These are phyloP conservation scores for Aplocera efformata DNA, from an alignment of 2,888 invertebrate species.

Conservation along the genomic window DNA sequence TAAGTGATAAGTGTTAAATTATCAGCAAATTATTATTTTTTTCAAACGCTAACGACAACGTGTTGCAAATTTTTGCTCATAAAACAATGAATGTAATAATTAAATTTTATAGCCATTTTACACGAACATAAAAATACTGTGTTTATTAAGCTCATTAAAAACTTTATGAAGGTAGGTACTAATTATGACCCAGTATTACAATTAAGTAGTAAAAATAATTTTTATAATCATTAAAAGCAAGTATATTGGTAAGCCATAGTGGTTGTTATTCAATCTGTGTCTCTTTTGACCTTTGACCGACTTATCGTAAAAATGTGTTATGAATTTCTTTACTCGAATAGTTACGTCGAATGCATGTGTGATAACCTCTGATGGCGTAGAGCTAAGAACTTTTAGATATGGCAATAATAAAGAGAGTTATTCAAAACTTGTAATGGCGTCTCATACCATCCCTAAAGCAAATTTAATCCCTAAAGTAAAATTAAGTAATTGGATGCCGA, in stretches of 20 bases:
- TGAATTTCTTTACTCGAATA: slow-evolving; percentile 54
- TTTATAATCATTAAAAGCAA: slow-evolving; percentile 8
- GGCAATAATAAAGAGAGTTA: neutral
- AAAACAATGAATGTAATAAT: slow-evolving; percentile 21
- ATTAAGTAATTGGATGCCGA: no score
- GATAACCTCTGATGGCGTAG: slow-evolving; percentile 54
- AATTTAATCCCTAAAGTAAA: no score
- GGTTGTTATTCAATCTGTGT: slow-evolving; percentile 4
- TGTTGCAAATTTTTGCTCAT: slow-evolving; percentile 18
- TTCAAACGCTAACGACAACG: neutral
- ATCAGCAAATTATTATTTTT: slow-evolving; percentile 1
- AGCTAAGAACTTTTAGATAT: slow-evolving; percentile 21
- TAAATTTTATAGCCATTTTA: slow-evolving; percentile 17
- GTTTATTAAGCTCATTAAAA: slow-evolving; percentile 22
- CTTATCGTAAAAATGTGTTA: slow-evolving; percentile 50
- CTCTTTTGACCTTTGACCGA: slow-evolving; percentile 25
- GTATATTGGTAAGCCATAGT: neutral
- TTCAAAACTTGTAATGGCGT: no score
- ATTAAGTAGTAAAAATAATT: slow-evolving; percentile 14
- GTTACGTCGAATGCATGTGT: slow-evolving; percentile 44
- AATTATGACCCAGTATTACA: slow-evolving; percentile 19
- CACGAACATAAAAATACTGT: slow-evolving; percentile 16
- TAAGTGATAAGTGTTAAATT: neutral
- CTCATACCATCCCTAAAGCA: no score
- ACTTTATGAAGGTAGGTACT: slow-evolving; percentile 10